Evolutionary conservation across 2,797 vertebrate genomes (phyloP).

Genomic region (Acrocephalus scirpaceus): DNA sequence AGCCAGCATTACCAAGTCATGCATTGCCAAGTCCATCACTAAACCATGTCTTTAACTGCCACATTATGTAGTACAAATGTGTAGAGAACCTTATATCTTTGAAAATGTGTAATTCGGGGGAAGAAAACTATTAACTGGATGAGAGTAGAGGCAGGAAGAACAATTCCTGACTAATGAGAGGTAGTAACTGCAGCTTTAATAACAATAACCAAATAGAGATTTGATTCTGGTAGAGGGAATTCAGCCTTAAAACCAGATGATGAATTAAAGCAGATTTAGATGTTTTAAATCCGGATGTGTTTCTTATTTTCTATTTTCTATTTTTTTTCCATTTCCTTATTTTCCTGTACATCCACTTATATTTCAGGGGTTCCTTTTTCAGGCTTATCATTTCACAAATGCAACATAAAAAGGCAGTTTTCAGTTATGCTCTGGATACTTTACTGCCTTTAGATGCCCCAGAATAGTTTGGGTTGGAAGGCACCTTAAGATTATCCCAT

Average conservation of each 20-base stretch:
- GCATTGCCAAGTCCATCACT: background rate
- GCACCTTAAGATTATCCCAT: background rate
- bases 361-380: background rate
- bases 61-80: background rate
- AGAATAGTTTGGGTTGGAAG: background rate
- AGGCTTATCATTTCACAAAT: background rate
- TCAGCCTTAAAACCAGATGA: background rate
- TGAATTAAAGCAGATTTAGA: background rate
- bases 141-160: background rate
- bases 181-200: background rate
- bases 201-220: background rate
- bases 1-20: background rate
- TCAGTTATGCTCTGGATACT: background rate
- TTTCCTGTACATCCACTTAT: background rate
- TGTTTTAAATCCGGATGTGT: fast-evolving
- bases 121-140: background rate
- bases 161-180: background rate
- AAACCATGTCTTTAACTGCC: background rate
- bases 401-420: background rate
- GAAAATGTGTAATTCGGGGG: background rate
- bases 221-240: background rate
- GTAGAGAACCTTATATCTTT: background rate
- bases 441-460: background rate
- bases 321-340: background rate
- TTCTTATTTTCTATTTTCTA: background rate